phyloP scores from a whole-genome alignment of 2,888 invertebrate genomes.

The Folsomia manolachei region DNA sequence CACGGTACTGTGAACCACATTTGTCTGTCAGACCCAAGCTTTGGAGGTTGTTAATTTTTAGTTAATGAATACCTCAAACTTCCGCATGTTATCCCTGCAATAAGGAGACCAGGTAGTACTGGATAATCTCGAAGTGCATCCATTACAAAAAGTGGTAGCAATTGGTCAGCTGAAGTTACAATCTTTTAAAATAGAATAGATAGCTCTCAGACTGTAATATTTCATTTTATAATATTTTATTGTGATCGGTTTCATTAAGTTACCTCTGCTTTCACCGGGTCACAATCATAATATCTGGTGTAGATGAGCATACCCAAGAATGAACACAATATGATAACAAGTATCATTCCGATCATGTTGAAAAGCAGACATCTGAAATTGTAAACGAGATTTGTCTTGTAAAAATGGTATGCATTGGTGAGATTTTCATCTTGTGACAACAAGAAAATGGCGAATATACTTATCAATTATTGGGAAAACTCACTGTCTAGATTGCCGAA shows the following conservation, averaged over 20 bases:
- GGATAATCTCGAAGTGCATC: slow-evolving; percentile 63
- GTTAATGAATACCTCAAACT: slow-evolving; percentile 61
- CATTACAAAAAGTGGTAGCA: slow-evolving; percentile 58
- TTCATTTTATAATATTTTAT: neutral
- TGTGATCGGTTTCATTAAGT: too few relatives aligned
- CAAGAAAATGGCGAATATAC: too few relatives aligned
- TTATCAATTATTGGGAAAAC: slow-evolving; percentile 7
- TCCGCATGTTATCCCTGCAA: slow-evolving; percentile 86
- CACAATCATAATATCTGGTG: slow-evolving; percentile 33
- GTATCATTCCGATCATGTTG: slow-evolving; percentile 43
- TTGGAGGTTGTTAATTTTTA: too few relatives aligned
- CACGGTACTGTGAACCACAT: slow-evolving; percentile 69
- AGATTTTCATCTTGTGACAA: neutral
- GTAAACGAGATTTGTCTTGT: neutral
- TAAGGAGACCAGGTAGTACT: slow-evolving; percentile 81
- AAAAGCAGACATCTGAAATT: slow-evolving; percentile 34
- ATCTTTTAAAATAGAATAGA: slow-evolving; percentile 24
- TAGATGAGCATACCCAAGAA: slow-evolving; percentile 36
- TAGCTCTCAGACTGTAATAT: too few relatives aligned
- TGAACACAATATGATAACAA: slow-evolving; percentile 35
- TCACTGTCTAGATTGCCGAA: slow-evolving; percentile 35
- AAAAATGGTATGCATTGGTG: neutral
- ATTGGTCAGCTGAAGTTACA: slow-evolving; percentile 36
- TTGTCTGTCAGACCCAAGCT: too few relatives aligned
- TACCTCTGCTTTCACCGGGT: slow-evolving; percentile 36